Conservation (phyloP, 2,888 invertebrate genomes). For the Drosophila pegasa region DNA sequence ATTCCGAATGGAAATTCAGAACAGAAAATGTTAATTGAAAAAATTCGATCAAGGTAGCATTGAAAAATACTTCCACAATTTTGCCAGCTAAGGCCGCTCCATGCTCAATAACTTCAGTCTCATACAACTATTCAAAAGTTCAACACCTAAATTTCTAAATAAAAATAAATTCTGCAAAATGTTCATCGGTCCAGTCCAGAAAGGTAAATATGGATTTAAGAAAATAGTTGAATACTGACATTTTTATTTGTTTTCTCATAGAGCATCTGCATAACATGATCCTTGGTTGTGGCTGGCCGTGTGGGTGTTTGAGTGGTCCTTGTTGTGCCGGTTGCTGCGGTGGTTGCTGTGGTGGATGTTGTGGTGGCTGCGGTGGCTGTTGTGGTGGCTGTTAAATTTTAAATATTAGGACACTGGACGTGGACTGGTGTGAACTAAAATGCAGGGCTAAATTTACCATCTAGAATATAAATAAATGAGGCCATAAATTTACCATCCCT, state of each 20-base stretch:
- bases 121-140: not conserved
- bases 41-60: slow-evolving; percentile 2
- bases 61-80: not conserved
- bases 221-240: no score
- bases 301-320: slow-evolving; percentile 59
- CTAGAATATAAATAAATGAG: not conserved
- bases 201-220: not conserved
- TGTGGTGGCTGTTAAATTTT: slow-evolving; percentile 1
- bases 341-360: slow-evolving; percentile 13
- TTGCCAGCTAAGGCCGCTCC: not conserved
- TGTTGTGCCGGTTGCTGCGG: slow-evolving; percentile 30
- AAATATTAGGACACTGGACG: not conserved
- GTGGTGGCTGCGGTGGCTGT: slow-evolving; percentile 20
- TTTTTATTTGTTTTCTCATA: no score
- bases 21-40: no score
- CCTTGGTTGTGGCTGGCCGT: slow-evolving; percentile 61
- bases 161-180: slow-evolving; percentile 11
- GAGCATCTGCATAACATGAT: slow-evolving; percentile 25
- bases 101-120: not conserved
- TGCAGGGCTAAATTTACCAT: not conserved
- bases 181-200: slow-evolving; percentile 38
- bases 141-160: slow-evolving; percentile 24
- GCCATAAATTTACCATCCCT: not conserved
- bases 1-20: no score
- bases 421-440: not conserved